Evolutionary conservation across 2,113 vertebrate species (phyloP), one percentile per base, ranked within the genome.

Genomic region (Sinocyclocheilus anshuiensis): DNA sequence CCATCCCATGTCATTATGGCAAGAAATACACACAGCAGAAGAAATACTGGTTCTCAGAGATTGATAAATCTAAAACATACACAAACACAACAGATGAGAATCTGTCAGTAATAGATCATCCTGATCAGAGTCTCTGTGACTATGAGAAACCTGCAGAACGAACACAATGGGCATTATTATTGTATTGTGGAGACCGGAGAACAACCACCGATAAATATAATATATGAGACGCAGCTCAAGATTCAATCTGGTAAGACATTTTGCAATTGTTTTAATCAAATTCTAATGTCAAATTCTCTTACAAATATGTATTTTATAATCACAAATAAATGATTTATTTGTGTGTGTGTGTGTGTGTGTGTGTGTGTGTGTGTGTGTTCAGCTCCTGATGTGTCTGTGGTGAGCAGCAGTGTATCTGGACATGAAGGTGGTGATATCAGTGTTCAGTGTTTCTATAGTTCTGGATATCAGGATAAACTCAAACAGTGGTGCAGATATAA

Each of bases 391-490:
- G 13, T 88, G 4, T 77, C 55, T n/a, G 86, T 88, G 67, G 0
- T 16, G 80, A 74, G 1, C 67, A 79, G 84, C 84, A 89, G 63
- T 39, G 86, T 90, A 26, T 74, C 61, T 22, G 84, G n/a, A 29
- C 22, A 79, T 16, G 65, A 90, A 76, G 84, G 81, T 20, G 81
- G 67, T n/a, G 84, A 61, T 7, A 11, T 87, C 81, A 89, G 57
- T 39, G 45, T 89, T 20, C 78, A 88, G 78, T 89, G 90, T 83
- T 11, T 87, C 48, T 88, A 89, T 74, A 87, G 67, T n/a, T 26
- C 53, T 74, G 36, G 6, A 39, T 63, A 89, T 75, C 18, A 61
- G 76, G 36, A 45, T 15, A 5, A 18, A 24, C 2, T 2, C 22
- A 88, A 85, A n/a, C 24, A 55, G 59, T 89, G 88, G 86, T 89